Evolutionary conservation across 2,113 vertebrate genomes (phyloP).

Genomic region (Gymnocephalus cernua): DNA sequence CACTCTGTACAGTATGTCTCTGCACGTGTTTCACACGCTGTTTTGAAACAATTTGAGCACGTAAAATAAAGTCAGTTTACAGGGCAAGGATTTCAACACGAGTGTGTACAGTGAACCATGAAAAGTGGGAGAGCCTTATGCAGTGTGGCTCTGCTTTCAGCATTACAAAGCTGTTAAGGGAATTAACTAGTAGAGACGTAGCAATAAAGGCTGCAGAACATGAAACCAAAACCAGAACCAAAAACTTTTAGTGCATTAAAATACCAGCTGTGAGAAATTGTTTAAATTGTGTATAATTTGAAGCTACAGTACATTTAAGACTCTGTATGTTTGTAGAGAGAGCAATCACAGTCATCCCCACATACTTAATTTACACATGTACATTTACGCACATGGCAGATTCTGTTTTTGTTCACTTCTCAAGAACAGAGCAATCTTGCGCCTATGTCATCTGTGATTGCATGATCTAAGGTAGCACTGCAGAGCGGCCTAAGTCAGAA

Average conservation of each 20-base stretch:
- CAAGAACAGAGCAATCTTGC: not conserved
- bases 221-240: constrained; percentile 64
- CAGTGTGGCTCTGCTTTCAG: constrained; percentile 53
- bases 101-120: constrained; percentile 43
- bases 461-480: constrained; percentile 28
- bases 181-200: constrained; percentile 61
- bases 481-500: constrained; percentile 35
- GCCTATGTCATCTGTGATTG: not conserved
- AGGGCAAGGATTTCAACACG: constrained; percentile 32
- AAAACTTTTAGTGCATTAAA: constrained; percentile 44
- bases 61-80: constrained; percentile 62
- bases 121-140: constrained; percentile 35
- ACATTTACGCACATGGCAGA: not conserved
- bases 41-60: constrained; percentile 48
- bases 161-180: constrained; percentile 65
- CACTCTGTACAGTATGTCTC: not conserved
- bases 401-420: constrained; percentile 1
- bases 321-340: not conserved
- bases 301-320: not conserved
- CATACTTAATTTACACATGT: not conserved
- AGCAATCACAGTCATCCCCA: not conserved
- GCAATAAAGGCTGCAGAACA: constrained; percentile 69
- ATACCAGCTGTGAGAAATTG: constrained; percentile 33
- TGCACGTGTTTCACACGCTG: constrained; percentile 59
- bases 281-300: not conserved